Percentiles rank a stretch among this genome's conserved stretches.
Evolutionary conservation across 2,797 vertebrate species (phyloP).

Genomic region (Notolabrus celidotus): DNA sequence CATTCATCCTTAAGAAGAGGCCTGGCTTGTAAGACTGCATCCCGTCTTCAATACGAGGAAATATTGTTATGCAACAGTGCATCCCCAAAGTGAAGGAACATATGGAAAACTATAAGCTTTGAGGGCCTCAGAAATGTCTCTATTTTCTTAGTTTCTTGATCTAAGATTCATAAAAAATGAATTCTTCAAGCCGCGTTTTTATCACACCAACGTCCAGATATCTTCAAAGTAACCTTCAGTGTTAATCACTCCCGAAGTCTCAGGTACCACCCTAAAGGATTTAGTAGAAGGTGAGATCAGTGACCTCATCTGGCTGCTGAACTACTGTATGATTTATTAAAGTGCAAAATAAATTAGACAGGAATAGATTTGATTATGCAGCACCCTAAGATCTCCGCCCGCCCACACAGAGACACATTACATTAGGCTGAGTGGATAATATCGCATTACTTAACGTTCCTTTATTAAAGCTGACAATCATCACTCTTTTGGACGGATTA

Average conservation of each 20-base stretch:
- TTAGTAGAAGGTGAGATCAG: constrained; percentile 27
- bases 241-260: too few relatives aligned
- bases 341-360: constrained; percentile 67
- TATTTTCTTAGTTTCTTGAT: neutral
- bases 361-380: constrained; percentile 65
- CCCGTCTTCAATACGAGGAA: neutral
- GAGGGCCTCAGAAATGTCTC: too few relatives aligned
- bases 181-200: accelerated
- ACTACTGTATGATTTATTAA: constrained; percentile 32
- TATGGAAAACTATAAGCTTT: neutral
- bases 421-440: constrained; percentile 52
- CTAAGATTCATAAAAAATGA: too few relatives aligned
- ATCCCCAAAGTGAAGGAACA: neutral
- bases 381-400: constrained; percentile 36
- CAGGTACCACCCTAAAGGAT: neutral
- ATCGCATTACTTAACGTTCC: constrained; percentile 60
- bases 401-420: constrained; percentile 41
- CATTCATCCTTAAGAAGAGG: too few relatives aligned
- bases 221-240: too few relatives aligned
- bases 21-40: constrained; percentile 4
- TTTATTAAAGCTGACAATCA: constrained; percentile 17
- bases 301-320: constrained; percentile 31
- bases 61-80: neutral
- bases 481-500: constrained; percentile 32
- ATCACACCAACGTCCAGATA: neutral